These are phyloP conservation scores for Ciona savignyi DNA, from an alignment of 23 tunicate genomes.

Conservation along the genomic window DNA sequence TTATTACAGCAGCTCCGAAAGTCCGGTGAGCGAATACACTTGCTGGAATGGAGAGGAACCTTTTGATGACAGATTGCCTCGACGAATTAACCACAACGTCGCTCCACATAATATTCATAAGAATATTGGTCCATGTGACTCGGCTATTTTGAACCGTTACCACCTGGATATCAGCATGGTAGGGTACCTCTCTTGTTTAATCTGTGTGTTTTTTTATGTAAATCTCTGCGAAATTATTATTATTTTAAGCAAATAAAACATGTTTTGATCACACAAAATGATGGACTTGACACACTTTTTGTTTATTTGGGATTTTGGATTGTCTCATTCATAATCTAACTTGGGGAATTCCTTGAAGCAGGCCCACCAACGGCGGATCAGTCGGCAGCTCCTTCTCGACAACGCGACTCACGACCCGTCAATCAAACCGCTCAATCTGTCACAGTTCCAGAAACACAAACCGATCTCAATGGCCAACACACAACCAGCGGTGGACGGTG, in stretches of 20 bases:
- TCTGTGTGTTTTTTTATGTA: no score
- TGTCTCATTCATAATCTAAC: no score
- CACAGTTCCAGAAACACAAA: conserved; percentile 85
- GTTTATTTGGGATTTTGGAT: no score
- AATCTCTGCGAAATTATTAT: no score
- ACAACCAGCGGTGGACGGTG: conserved; percentile 40
- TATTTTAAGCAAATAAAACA: no score
- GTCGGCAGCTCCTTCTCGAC: conserved; percentile 50
- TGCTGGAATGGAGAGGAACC: conserved; percentile 40
- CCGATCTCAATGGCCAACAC: conserved; percentile 19
- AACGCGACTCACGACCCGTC: conserved; percentile 32
- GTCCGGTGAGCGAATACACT: conserved; percentile 25
- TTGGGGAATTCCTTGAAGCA: neutral
- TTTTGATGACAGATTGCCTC: neutral
- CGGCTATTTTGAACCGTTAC: conserved; percentile 28
- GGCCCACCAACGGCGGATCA: conserved; percentile 72
- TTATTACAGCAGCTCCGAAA: conserved; percentile 16
- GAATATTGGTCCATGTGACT: conserved; percentile 16
- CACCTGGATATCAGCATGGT: conserved; percentile 66
- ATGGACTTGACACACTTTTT: no score
- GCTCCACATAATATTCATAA: conserved; percentile 6
- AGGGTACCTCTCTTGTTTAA: no score
- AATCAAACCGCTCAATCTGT: conserved; percentile 36
- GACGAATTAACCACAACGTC: neutral
- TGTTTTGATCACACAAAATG: no score